Evolutionary conservation across 2,888 invertebrate genomes (phyloP), one percentile per base, ranked within the genome.

Genomic region (Drosophila monieri): DNA sequence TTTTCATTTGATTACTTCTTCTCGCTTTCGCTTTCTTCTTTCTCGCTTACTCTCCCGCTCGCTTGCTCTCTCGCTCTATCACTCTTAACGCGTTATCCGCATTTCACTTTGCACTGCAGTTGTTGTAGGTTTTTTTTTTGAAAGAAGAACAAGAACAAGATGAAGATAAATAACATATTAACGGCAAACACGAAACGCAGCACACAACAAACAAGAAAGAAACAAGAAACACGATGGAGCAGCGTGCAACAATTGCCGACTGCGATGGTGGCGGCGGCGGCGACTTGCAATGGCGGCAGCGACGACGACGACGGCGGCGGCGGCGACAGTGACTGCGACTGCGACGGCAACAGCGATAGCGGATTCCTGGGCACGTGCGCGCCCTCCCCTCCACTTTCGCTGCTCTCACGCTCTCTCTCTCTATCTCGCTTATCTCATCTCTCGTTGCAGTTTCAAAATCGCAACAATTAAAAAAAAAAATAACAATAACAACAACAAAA

Each of bases 231-330:
- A 61, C 44, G 48, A 10, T 30, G 47, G 41, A 35, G 41, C 54
- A 74, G 66, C 77, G 72, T 80, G 80, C 80, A 80, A 80, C 80
- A 80, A 80, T 80, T 80, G 80, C 85, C 85, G 77, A 56, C 59
- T 56, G 58, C 58, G 58, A 32, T 53, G 53, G 39, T 12, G 32
- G 32, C 10, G 12, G 12, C 32, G n/a, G n/a, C 35, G 10, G 53
- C 56, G 56, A 39, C 35, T 54, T 30, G 43, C 55, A 35, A 55
- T 6, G 30, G 32, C 44, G 44, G 41, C 32, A 12, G 32, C 30
- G 30, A 4, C 10, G 12, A 12, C 32, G 35, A 35, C 55, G 47
- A 47, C 4, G 30, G 32, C 44, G 44, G 41, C 32, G n/a, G 12
- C 85, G 74, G 41, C 58, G 39, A 10, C 32, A 12, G 12, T 5